These are phyloP conservation scores for Alloscopus bannaensis DNA, from an alignment of 2,888 invertebrate species.

Conservation along the genomic window DNA sequence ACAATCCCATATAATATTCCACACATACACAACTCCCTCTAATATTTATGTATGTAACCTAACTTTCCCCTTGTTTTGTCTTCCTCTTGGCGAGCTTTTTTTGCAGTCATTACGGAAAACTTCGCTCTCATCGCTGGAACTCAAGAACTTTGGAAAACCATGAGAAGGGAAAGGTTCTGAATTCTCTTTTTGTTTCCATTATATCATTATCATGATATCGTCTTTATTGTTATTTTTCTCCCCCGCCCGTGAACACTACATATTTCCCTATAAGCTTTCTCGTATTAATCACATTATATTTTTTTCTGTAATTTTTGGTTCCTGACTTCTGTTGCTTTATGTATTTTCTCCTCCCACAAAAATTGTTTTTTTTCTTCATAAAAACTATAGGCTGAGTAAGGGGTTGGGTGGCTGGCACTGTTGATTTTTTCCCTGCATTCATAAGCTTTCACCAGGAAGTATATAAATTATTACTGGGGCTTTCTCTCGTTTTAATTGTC, in stretches of 20 bases:
- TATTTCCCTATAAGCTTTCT: slow-evolving; percentile 14
- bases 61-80: slow-evolving; percentile 19
- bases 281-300: slow-evolving; percentile 49
- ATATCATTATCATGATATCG: slow-evolving; percentile 42
- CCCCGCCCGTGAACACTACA: neutral
- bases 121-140: slow-evolving; percentile 37
- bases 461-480: slow-evolving; percentile 64
- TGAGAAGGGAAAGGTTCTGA: slow-evolving; percentile 22
- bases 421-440: slow-evolving; percentile 51
- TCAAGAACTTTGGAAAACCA: neutral
- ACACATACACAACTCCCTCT: slow-evolving; percentile 35
- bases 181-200: slow-evolving; percentile 52
- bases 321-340: slow-evolving; percentile 47
- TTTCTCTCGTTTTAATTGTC: slow-evolving; percentile 65
- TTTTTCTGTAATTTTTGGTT: slow-evolving; percentile 35
- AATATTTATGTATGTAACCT: neutral
- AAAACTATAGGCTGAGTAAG: neutral
- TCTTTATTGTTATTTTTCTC: slow-evolving; percentile 34
- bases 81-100: slow-evolving; percentile 24
- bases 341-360: neutral
- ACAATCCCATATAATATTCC: slow-evolving; percentile 55
- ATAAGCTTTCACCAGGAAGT: slow-evolving; percentile 45
- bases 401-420: slow-evolving; percentile 27
- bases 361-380: slow-evolving; percentile 15
- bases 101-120: slow-evolving; percentile 45